Evolutionary conservation across 2,113 vertebrate genomes (phyloP), one percentile per base, ranked within the genome.

Genomic region (Urocolius indicus): DNA sequence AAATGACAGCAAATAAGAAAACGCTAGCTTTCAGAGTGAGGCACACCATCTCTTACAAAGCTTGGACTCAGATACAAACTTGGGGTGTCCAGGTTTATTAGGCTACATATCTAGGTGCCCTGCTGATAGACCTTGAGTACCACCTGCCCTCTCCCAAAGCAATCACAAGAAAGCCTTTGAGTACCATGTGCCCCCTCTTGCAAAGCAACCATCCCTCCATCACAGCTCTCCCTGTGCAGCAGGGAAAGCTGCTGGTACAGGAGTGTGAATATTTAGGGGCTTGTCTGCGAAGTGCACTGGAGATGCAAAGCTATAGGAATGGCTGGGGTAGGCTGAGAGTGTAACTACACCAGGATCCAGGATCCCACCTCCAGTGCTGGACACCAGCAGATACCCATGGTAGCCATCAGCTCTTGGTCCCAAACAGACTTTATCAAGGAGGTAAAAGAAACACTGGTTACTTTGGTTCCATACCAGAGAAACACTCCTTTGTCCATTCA

Each of bases 401-500:
- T 32, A 91, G 59, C 61, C 57, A 32, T 3, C 71, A 63, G 23
- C 1, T 1, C 62, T 30, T 45, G 36, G 20, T 61, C 21, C 19
- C 51, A 46, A 30, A 24, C 5, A 62, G 41, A 18, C 30, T 83
- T 76, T 76, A 19, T 16, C 34, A 38, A 52, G 16, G 16, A 13
- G 26, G 17, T 13, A 11, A 57, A 75, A 69, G 36, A 84, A 84
- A 27, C 0, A 0, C 7, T 3, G 26, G 22, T 46, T 21, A 23
- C 34, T 58, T 76, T 18, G 54, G 17, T 57, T 72, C 66, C 96
- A 7, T 98, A 98, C 98, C 98, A 95, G 74, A 84, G 89, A 97
- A 97, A 61, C 98, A 98, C 6, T 94, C 73, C 36, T 97, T 81
- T 0, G 96, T 97, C 98, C 98, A 98, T 11, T 98, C 98, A n/a